Conservation (phyloP, 2,888 invertebrate genomes). For the Bombylius major region DNA sequence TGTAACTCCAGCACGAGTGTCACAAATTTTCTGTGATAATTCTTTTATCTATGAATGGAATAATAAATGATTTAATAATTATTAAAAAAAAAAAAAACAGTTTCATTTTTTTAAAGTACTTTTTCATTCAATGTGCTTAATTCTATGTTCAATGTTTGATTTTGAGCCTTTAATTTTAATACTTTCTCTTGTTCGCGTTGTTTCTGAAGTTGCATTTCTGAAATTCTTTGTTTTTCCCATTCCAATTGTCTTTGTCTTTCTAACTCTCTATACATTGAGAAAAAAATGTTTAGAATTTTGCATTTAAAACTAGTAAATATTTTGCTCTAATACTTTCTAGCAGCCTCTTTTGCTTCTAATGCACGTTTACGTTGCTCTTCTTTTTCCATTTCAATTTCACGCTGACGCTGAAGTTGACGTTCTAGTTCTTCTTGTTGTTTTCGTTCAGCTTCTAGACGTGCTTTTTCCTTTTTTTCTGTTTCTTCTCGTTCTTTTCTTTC, state of each 20-base stretch:
- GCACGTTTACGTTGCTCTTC: slow-evolving; percentile 69
- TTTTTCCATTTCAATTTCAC: slow-evolving; percentile 57
- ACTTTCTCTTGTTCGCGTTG: slow-evolving; percentile 78
- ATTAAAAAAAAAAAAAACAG: neutral
- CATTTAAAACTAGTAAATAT: neutral
- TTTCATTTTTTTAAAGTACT: slow-evolving; percentile 15
- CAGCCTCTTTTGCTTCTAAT: slow-evolving; percentile 66
- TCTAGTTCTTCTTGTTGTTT: slow-evolving; percentile 81
- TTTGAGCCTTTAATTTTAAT: slow-evolving; percentile 71
- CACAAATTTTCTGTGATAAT: slow-evolving; percentile 66
- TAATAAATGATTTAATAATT: neutral
- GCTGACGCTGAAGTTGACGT: slow-evolving; percentile 63
- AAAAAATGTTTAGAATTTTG: neutral
- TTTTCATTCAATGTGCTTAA: slow-evolving; percentile 45
- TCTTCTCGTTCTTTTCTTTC: slow-evolving; percentile 90
- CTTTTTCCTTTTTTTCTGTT: slow-evolving; percentile 69
- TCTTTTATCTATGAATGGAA: slow-evolving; percentile 51
- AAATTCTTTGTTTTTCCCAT: slow-evolving; percentile 83
- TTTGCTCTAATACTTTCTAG: slow-evolving; percentile 40
- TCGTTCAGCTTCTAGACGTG: slow-evolving; percentile 57
- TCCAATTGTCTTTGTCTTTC: slow-evolving; percentile 90
- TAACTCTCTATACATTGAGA: slow-evolving; percentile 53
- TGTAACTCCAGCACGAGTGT: slow-evolving; percentile 75
- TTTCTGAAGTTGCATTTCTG: slow-evolving; percentile 75
- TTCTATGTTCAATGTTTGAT: slow-evolving; percentile 72